phyloP scores from a whole-genome alignment of 1,140 invertebrate species.

The Zaprionus lachaisei region DNA sequence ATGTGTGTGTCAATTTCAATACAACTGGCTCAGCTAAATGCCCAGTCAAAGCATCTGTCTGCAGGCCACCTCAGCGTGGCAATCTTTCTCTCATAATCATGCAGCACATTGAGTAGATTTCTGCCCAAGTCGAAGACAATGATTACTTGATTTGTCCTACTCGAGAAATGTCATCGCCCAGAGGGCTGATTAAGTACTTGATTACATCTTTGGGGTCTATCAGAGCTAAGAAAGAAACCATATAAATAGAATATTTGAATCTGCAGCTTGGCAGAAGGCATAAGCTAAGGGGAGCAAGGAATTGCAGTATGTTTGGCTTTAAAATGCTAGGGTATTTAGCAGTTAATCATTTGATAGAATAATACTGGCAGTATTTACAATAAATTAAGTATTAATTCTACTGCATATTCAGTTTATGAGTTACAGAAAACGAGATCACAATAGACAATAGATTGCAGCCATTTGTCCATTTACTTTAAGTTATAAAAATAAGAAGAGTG shows the following conservation, averaged over 20 bases:
- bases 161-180: constrained; percentile 10
- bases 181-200: background rate
- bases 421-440: no score
- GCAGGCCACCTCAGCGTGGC: background rate
- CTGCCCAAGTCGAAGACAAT: constrained; percentile 5
- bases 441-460: no score
- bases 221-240: background rate
- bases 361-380: no score
- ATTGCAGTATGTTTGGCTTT: no score
- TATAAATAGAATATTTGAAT: background rate
- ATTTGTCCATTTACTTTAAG: no score
- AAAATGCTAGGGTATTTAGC: no score
- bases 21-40: constrained; percentile 42
- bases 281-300: background rate
- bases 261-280: background rate
- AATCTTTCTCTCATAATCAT: constrained; percentile 12
- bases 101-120: constrained; percentile 20
- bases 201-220: background rate
- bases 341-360: no score
- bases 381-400: no score
- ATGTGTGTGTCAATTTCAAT: background rate
- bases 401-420: no score
- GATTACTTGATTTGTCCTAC: constrained; percentile 26
- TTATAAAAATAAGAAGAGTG: no score
- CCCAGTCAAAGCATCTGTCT: constrained; percentile 39